Percentiles rank a stretch among this genome's conserved stretches.
Evolutionary conservation across 2,113 vertebrate species (phyloP).

Genomic region (Nannospalax galili): DNA sequence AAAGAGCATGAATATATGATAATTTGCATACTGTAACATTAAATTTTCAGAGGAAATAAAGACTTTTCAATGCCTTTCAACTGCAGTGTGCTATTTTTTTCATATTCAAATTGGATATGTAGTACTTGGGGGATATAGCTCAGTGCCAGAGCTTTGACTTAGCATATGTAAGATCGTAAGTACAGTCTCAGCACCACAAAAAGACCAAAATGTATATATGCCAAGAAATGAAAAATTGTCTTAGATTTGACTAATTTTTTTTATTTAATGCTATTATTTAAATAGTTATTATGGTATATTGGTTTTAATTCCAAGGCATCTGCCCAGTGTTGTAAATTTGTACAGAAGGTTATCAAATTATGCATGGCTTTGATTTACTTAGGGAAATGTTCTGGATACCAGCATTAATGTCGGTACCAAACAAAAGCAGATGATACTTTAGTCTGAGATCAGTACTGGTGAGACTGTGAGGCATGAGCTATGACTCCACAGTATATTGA

Average conservation of each 20-base stretch:
- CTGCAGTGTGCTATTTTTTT: constrained; percentile 43
- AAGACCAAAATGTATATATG: not conserved
- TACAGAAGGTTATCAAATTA: constrained; percentile 32
- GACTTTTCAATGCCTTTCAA: constrained; percentile 53
- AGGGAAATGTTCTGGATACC: not conserved
- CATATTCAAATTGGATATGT: constrained; percentile 46
- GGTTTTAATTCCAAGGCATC: constrained; percentile 24
- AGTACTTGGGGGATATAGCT: not conserved
- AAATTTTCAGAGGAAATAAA: constrained; percentile 68
- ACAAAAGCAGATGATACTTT: not conserved
- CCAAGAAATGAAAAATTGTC: constrained; percentile 82
- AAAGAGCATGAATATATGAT: constrained; percentile 78
- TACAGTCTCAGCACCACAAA: not conserved
- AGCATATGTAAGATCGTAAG: not conserved
- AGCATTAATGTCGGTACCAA: not conserved
- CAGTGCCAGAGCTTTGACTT: not conserved
- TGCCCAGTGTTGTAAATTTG: not conserved
- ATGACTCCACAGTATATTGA: constrained; percentile 68
- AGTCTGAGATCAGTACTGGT: not conserved
- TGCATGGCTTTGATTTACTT: not conserved
- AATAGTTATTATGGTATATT: not conserved
- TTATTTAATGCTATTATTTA: constrained; percentile 73
- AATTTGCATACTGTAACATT: constrained; percentile 53
- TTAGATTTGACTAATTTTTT: constrained; percentile 69
- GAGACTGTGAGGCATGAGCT: not conserved